Base-by-base conservation (phyloP, 2,797 vertebrate genomes). In the Rhinichthys osculus region DNA sequence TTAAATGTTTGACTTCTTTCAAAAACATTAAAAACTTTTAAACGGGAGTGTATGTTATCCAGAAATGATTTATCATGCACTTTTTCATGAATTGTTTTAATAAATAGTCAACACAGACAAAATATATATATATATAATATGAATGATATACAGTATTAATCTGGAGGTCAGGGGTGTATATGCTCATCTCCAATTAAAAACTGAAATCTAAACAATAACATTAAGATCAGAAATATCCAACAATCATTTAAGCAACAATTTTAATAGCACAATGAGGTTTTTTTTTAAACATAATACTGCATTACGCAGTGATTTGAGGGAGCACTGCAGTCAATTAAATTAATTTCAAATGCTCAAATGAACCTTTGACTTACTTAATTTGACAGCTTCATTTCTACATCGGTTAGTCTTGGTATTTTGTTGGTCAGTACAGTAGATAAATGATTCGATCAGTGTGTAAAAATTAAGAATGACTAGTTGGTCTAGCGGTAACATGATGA, bases 391-490 rank as follows among this genome's bases (percentile, higher is more conserved):
- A 74, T 74, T 74, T 74, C 40, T 27, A 38, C 11, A 50, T 38
- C 5, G 27, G 27, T 64, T 74, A 30, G 59, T 64, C 27, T 21
- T 74, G 13, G 17, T 8, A 83, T 83, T 66, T 52, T 66, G 19
- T 83, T 38, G 81, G 42, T 83, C 57, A 66, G 27, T 66, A 21
- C 71, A 52, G 27, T 66, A 21, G 44, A 66, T 69, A 40, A 30
- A 57, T 69, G 73, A 52, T 50, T 30, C 6, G 23, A 57, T 70
- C 64, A 44, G 35, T 19, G 19, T 78, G 33, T 70, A 50, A 84
- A 70, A 35, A 16, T n/a, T 17, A 40, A 54, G 64, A 16, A 16
- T 69, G 33, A 40, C 33, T 40, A 14, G 10, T 69, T 77, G 62
- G 23, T 82, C 2, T 6, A 44, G 52, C 7, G 13, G 52, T 57